Conservation (phyloP, 2,797 vertebrate species). For the Furcifer pardalis region DNA sequence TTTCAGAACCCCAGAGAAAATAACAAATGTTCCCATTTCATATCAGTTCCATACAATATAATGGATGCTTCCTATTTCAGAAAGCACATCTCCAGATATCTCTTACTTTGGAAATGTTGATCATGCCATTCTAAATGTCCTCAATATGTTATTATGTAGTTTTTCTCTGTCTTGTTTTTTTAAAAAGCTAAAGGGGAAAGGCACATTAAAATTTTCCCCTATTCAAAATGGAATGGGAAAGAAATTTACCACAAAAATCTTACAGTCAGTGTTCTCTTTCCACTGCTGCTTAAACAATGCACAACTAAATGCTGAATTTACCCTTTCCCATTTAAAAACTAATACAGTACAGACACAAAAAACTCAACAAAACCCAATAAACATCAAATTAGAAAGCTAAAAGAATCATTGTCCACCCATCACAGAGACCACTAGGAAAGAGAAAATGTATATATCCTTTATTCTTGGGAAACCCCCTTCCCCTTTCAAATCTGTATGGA, state of each 20-base stretch:
- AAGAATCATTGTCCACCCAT: too few species aligned
- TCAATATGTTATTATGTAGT: neutral
- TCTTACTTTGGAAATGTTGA: neutral
- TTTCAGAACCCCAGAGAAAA: constrained; percentile 12
- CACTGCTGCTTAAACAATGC: too few species aligned
- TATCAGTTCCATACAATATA: neutral
- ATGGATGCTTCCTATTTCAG: constrained; percentile 18
- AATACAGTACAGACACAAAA: too few species aligned
- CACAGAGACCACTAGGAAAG: too few species aligned
- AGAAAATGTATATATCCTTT: too few species aligned
- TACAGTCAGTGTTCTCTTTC: too few species aligned
- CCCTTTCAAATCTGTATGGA: too few species aligned
- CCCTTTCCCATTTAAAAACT: too few species aligned
- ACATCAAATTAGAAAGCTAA: too few species aligned
- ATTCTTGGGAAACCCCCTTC: too few species aligned
- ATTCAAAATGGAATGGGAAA: neutral
- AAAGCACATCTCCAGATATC: neutral
- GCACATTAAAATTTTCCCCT: neutral
- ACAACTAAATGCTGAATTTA: too few species aligned
- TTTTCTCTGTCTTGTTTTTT: neutral
- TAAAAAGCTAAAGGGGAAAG: constrained; percentile 3
- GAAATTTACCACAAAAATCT: neutral
- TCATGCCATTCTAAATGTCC: neutral
- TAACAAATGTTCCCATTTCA: constrained; percentile 24
- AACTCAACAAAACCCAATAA: too few species aligned